Conservation (phyloP, 2,797 vertebrate genomes). For the Mycteria americana region DNA sequence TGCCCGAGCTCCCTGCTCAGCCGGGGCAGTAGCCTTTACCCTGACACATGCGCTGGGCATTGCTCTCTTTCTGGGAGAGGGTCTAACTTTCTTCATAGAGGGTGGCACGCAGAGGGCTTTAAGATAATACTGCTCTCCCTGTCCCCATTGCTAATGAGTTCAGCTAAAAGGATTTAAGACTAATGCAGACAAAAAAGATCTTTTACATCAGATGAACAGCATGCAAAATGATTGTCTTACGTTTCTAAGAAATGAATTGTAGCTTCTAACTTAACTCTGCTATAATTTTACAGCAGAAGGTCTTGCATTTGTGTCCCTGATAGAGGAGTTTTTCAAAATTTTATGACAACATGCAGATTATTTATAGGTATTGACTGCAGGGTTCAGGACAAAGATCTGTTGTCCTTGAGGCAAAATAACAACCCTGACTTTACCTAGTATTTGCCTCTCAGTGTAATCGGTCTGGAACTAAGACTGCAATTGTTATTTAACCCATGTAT, state of each 20-base stretch:
- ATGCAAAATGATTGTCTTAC: background rate
- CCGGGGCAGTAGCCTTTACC: background rate
- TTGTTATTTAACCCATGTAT: background rate
- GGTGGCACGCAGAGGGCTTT: background rate
- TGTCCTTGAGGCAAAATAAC: constrained; percentile 39
- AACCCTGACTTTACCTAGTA: constrained; percentile 36
- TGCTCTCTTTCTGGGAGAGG: background rate
- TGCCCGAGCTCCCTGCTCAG: background rate
- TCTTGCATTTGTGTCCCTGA: background rate
- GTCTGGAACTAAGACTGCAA: background rate
- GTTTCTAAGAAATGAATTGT: background rate
- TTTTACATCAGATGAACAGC: background rate
- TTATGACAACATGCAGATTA: constrained; percentile 21
- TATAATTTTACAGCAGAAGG: background rate
- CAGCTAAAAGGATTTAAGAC: constrained; percentile 21
- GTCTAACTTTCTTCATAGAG: background rate
- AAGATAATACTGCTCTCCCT: background rate
- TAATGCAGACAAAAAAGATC: constrained; percentile 1
- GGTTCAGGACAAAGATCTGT: constrained; percentile 41
- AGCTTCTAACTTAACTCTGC: background rate
- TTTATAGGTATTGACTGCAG: constrained; percentile 36
- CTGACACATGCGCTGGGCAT: background rate
- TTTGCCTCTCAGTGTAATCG: background rate
- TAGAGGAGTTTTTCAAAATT: constrained; percentile 6
- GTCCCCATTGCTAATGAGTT: background rate